phyloP scores from a whole-genome alignment of 2,888 invertebrate species.

The Tipula lateralis region DNA sequence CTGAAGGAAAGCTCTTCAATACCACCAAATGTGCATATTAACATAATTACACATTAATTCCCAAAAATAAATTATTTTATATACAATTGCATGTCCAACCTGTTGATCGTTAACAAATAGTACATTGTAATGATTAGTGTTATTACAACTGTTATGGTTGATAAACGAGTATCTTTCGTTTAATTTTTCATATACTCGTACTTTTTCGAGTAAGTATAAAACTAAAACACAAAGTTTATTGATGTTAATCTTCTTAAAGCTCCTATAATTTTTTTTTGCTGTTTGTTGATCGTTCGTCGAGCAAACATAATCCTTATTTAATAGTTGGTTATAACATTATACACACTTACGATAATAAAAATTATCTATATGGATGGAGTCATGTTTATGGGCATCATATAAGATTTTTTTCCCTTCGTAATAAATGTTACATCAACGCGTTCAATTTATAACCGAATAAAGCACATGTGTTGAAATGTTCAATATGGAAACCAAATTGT shows the following conservation, averaged over 20 bases:
- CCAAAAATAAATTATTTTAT: too few relatives aligned
- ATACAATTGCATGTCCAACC: too few relatives aligned
- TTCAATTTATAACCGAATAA: not conserved
- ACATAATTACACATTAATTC: too few relatives aligned
- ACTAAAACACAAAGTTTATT: not conserved
- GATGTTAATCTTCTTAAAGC: not conserved
- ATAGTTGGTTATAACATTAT: not conserved
- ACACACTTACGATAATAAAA: not conserved
- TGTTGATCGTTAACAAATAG: not conserved
- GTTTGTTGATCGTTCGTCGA: not conserved
- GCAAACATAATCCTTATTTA: not conserved
- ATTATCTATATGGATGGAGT: not conserved
- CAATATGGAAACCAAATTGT: not conserved
- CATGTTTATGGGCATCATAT: not conserved
- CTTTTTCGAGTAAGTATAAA: not conserved
- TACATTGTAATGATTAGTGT: not conserved
- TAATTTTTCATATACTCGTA: not conserved
- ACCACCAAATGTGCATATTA: too few relatives aligned
- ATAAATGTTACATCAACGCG: not conserved
- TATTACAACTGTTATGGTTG: not conserved
- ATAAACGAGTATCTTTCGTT: not conserved
- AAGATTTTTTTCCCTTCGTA: not conserved
- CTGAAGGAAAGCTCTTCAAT: too few relatives aligned
- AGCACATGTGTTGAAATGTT: not conserved
- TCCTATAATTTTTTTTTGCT: not conserved